Conservation (phyloP, 2,888 invertebrate species). For the Ganaspis brasiliensis region DNA sequence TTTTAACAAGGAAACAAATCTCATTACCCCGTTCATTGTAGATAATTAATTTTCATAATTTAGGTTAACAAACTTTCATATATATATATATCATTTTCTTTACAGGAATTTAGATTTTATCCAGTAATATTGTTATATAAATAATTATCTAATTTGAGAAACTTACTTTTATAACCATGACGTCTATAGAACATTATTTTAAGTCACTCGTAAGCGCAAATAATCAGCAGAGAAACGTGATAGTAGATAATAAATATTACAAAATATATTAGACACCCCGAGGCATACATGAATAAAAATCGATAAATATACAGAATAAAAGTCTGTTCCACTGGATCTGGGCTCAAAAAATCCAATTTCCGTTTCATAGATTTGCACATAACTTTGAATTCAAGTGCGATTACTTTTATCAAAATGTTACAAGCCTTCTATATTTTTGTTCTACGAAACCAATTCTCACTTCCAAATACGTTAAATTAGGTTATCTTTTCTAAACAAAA, state of each 20-base stretch:
- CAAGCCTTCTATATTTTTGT: not conserved
- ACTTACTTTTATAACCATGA: not conserved
- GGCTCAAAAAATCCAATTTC: slow-evolving; percentile 54
- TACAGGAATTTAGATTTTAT: no score
- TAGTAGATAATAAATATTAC: slow-evolving; percentile 74
- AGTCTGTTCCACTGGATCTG: slow-evolving; percentile 57
- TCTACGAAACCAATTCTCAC: not conserved
- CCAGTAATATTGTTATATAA: not conserved
- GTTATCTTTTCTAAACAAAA: not conserved
- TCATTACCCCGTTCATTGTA: no score
- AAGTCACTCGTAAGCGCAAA: slow-evolving; percentile 66
- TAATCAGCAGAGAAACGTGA: slow-evolving; percentile 68
- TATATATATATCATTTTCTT: no score
- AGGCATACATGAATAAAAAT: slow-evolving; percentile 66
- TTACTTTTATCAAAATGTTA: not conserved
- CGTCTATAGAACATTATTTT: not conserved
- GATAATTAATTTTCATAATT: no score
- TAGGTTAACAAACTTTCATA: no score
- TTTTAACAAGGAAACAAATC: no score
- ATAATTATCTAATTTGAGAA: not conserved
- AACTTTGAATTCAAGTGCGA: not conserved
- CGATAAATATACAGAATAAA: slow-evolving; percentile 65
- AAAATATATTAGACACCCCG: slow-evolving; percentile 66
- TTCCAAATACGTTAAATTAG: not conserved
- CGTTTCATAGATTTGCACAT: slow-evolving; percentile 51